Evolutionary conservation across 2,113 vertebrate genomes (phyloP), one percentile per base, ranked within the genome.

Genomic region (Channa argus): DNA sequence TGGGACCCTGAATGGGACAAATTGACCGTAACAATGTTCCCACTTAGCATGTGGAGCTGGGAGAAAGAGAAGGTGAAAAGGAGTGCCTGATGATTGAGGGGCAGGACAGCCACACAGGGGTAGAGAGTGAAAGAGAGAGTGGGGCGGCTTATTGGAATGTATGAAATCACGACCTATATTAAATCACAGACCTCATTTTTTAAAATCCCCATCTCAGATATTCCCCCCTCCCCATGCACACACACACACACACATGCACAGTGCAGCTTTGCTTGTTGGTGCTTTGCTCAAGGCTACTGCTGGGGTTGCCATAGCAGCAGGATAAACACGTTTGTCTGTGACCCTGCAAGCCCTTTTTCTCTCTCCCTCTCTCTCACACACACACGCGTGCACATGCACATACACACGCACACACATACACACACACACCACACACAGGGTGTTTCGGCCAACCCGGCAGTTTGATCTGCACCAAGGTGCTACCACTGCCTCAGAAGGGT

Each of bases 1-100:
- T 90, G 91, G 90, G 92, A 89, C 88, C 64, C 83, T 94, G 93
- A 94, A 95, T 93, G 88, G 93, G 90, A 92, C 92, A 94, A 94
- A 94, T 95, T 93, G 94, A 93, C 92, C 93, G 85, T 90, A 92
- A 94, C 92, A 90, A 90, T 94, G 93, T 94, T 88, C 90, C 93
- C 94, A 94, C 92, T 94, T 94, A 93, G 92, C 89, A 91, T 92
- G 90, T 91, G 87, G 86, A 84, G 88, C 82, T 70, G 51, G 81
- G 87, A 86, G 86, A 91, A 91, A 91, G 90, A 84, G 86, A 90
- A 88, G 90, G 91, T 90, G 85, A 90, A 89, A 87, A 84, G 87
- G 84, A 84, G 82, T 81, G 81, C 71, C 82, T 47, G 87, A 76
- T 91, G 90, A 90, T 78, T 86, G 89, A 93, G 83, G 79, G 72